Base-by-base conservation (phyloP, 2,888 invertebrate genomes). In the Hirtodrosophila histrioides region DNA sequence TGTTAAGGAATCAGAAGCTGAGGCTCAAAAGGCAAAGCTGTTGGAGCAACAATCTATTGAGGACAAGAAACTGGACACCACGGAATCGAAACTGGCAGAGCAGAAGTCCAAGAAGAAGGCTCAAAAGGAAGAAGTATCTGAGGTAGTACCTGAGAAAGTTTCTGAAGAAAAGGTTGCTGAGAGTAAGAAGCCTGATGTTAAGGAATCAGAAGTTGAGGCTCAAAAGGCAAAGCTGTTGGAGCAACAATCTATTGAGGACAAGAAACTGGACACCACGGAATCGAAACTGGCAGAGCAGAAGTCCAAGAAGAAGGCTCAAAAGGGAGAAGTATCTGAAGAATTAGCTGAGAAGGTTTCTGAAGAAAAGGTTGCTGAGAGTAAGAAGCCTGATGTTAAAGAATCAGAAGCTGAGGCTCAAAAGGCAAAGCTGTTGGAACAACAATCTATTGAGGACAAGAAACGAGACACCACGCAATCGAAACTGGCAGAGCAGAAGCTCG, bases 351-450 rank as follows among this genome's bases (percentile, higher is more conserved):
- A 45, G 12, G 8, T 45, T 11, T 44, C 17, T 23, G 12, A 50
- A 33, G 3, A 70, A 35, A 17, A 55, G 4, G 8, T 48, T 1
- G 37, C 66, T 1, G 56, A 69, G 41, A 60, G 53, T 8, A 63
- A 82, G 24, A 58, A 76, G 31, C 40, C 45, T 1, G 55, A 68
- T 23, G 37, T 35, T 1, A 55, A 49, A 23, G 64, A 70, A 11
- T 56, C 31, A 3, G 37, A 44, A 7, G 48, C 39, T 12, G 46
- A 56, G 10, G 62, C 70, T 27, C 33, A 46, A 23, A 35, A 8
- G 31, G 45, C 33, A 0, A 60, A 49, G 45, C 4, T 57, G 0
- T 8, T 40, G 0, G 61, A 62, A n/a, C 36, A 68, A 53, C n/a
- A 58, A n/a, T 46, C n/a, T 1, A 40, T 64, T 4, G 56, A 71